Evolutionary conservation across 30 jellyfish, hydroid and myxozoan genomes (phyloP).

Genomic region (Aurelia sp.): DNA sequence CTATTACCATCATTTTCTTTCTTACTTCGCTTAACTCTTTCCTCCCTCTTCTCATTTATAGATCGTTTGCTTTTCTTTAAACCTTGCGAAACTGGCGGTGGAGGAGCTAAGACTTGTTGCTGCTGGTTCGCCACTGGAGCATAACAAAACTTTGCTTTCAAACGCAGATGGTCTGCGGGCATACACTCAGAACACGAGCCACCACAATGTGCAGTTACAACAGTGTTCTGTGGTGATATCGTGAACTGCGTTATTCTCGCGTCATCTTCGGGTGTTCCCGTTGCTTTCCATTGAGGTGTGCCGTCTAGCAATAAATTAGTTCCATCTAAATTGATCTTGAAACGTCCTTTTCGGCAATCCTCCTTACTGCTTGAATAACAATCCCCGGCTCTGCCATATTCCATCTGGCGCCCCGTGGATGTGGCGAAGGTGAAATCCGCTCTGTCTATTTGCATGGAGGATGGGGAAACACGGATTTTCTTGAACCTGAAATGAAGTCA

Average conservation of each 20-base stretch:
- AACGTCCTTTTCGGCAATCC: slow-evolving; percentile 94
- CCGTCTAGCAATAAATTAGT: slow-evolving; percentile 70
- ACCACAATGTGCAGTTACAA: slow-evolving; percentile 88
- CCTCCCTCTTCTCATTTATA: slow-evolving; percentile 13
- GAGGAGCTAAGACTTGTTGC: slow-evolving; percentile 8
- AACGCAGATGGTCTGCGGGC: slow-evolving; percentile 82
- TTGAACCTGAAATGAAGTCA: slow-evolving; percentile 64
- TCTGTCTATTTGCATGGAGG: slow-evolving; percentile 51
- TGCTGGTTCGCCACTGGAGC: background rate
- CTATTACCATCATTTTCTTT: slow-evolving; percentile 27
- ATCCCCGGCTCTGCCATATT: slow-evolving; percentile 94
- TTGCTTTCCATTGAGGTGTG: slow-evolving; percentile 79
- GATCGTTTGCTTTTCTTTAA: slow-evolving; percentile 11
- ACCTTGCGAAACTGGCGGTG: slow-evolving; percentile 2
- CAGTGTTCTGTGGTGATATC: slow-evolving; percentile 62
- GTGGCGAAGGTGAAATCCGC: slow-evolving; percentile 71
- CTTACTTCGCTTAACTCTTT: slow-evolving; percentile 31
- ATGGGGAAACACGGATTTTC: slow-evolving; percentile 70
- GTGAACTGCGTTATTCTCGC: slow-evolving; percentile 88
- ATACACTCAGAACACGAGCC: slow-evolving; percentile 95
- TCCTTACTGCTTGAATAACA: slow-evolving; percentile 89
- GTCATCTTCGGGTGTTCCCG: slow-evolving; percentile 86
- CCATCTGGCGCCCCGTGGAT: slow-evolving; percentile 73
- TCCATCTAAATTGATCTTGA: slow-evolving; percentile 73
- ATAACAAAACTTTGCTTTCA: slow-evolving; percentile 77